phyloP scores from a whole-genome alignment of 2,113 vertebrate genomes.

The Ochotona curzoniae region DNA sequence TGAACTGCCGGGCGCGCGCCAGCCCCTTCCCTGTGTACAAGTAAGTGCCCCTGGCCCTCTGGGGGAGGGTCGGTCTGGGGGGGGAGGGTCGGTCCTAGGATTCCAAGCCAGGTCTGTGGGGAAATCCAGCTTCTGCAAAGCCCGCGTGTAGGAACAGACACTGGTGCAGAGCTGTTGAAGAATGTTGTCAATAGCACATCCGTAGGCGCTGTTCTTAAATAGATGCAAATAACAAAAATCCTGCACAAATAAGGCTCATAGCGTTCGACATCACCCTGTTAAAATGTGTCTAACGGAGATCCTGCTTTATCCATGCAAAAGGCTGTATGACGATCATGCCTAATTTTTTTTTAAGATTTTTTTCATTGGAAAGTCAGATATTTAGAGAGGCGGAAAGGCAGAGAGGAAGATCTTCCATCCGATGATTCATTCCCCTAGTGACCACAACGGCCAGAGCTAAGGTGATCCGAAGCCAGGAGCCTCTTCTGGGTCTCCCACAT shows the following conservation, averaged over 20 bases:
- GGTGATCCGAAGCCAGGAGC: no score
- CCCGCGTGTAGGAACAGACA: not conserved
- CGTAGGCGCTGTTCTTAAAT: not conserved
- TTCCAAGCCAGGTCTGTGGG: not conserved
- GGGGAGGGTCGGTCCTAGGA: not conserved
- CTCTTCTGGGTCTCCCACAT: no score
- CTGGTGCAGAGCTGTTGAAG: not conserved
- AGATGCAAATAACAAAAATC: not conserved
- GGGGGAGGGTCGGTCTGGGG: not conserved
- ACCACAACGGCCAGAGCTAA: no score
- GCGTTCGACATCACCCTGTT: not conserved
- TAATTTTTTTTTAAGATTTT: not conserved
- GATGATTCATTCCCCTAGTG: no score
- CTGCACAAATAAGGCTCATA: not conserved
- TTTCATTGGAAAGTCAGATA: no score
- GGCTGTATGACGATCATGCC: not conserved
- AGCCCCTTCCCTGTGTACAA: slow-evolving; percentile 94
- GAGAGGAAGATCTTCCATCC: no score
- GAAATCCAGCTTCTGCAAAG: not conserved
- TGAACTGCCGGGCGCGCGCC: slow-evolving; percentile 94
- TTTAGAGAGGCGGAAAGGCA: no score
- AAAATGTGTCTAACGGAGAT: not conserved
- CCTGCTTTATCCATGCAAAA: not conserved
- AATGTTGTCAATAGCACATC: not conserved
- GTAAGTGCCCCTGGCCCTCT: slow-evolving; percentile 84